Conservation (phyloP, 1,140 invertebrate species). For the Euwallacea fornicatus region DNA sequence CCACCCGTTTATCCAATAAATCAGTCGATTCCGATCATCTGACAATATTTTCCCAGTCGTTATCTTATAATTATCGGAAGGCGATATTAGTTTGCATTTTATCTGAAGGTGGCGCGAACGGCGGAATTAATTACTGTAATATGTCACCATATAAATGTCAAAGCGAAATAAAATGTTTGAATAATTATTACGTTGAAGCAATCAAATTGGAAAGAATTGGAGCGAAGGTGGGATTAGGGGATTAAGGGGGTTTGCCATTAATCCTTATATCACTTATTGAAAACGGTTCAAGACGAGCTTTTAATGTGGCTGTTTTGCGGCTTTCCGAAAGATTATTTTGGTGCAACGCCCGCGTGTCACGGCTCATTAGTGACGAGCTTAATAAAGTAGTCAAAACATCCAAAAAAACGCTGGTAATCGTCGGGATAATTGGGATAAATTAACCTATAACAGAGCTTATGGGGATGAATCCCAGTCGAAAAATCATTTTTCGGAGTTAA, state of each 20-base stretch:
- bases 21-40: conserved; percentile 21
- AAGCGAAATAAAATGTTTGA: conserved; percentile 12
- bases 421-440: too few species aligned
- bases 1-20: conserved; percentile 9
- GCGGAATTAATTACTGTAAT: conserved; percentile 22
- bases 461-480: too few species aligned
- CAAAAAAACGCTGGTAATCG: too few species aligned
- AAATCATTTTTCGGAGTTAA: too few species aligned
- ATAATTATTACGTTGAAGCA: conserved; percentile 22
- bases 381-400: too few species aligned
- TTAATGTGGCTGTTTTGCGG: too few species aligned
- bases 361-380: too few species aligned
- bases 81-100: conserved; percentile 31
- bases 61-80: conserved; percentile 35
- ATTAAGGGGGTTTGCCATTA: neutral
- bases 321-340: too few species aligned
- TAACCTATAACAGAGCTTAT: too few species aligned
- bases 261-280: neutral
- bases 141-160: conserved; percentile 35
- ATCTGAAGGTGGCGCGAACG: conserved; percentile 9
- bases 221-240: neutral
- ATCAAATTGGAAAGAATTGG: conserved; percentile 17
- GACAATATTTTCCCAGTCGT: conserved; percentile 21
- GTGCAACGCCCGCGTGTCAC: too few species aligned
- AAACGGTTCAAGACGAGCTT: neutral